Evolutionary conservation across 2,797 vertebrate genomes (phyloP).

Genomic region (Syngnathus rostellatus): DNA sequence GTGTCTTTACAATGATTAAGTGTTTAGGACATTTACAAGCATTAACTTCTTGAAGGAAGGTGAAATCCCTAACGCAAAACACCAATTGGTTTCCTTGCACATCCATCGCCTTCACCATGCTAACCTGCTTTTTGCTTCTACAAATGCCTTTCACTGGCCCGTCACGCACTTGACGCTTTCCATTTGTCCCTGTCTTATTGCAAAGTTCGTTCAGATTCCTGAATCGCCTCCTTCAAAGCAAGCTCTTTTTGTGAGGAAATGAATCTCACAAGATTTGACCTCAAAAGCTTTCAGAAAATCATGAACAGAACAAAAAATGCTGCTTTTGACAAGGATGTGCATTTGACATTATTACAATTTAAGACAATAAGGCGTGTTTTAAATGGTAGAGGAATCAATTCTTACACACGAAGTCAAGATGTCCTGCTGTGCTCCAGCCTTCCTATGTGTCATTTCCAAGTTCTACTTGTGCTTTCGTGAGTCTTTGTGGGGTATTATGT

Average conservation of each 20-base stretch:
- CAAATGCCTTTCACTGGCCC: background rate
- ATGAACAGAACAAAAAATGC: background rate
- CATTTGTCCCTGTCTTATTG: background rate
- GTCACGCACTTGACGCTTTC: background rate
- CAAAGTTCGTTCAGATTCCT: background rate
- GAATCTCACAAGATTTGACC: background rate
- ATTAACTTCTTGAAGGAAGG: background rate
- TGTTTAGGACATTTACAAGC: background rate
- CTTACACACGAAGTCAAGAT: background rate
- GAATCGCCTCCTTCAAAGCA: background rate
- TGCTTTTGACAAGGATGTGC: no score
- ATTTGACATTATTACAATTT: background rate
- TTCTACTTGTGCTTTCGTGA: no score
- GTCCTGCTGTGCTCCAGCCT: background rate
- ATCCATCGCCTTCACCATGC: background rate
- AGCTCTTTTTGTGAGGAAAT: background rate
- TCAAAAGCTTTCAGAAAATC: background rate
- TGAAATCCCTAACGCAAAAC: background rate
- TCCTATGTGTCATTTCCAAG: no score
- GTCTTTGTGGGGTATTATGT: no score
- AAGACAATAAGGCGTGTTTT: no score
- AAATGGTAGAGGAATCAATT: no score
- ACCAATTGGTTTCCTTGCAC: background rate
- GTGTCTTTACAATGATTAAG: background rate
- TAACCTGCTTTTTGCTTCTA: background rate